A percentile compares a stretch with the other conserved stretches of the same genome.
Evolutionary conservation across 2,797 vertebrate genomes (phyloP).

Genomic region (Etheostoma perlongum): DNA sequence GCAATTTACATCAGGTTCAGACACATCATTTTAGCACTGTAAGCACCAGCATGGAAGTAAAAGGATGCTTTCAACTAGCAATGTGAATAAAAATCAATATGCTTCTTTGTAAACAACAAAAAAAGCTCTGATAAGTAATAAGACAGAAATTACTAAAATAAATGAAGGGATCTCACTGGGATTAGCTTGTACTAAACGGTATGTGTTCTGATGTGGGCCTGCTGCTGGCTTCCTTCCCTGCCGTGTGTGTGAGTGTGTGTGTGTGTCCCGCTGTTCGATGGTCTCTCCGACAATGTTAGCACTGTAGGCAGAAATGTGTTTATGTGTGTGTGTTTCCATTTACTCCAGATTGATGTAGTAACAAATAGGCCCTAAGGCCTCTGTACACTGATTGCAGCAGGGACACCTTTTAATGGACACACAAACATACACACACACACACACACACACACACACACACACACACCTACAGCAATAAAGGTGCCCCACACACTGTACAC

Average conservation of each 20-base stretch:
- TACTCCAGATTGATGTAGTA: conserved; percentile 76
- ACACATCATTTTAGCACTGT: conserved; percentile 11
- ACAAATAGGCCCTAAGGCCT: conserved; percentile 75
- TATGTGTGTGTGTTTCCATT: conserved; percentile 63
- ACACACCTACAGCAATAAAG: conserved; percentile 20
- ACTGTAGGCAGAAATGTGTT: conserved; percentile 55
- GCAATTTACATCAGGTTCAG: conserved; percentile 5
- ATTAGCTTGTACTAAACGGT: conserved; percentile 30
- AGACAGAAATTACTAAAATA: background rate
- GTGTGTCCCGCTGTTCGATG: conserved; percentile 56
- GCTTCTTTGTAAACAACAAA: background rate
- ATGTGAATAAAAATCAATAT: background rate
- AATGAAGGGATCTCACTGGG: conserved; percentile 33
- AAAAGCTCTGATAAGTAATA: background rate
- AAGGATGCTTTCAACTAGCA: background rate
- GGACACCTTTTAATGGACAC: conserved; percentile 79
- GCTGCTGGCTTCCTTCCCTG: conserved; percentile 38
- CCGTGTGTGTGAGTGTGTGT: conserved; percentile 29
- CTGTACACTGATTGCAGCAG: conserved; percentile 74
- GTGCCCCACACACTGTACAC: conserved; percentile 17
- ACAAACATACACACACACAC: conserved; percentile 5
- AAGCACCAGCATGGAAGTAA: background rate
- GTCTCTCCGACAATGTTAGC: conserved; percentile 62
- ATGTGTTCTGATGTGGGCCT: conserved; percentile 25
- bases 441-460: background rate